These are phyloP conservation scores for Apamea anceps DNA, from an alignment of 2,888 invertebrate genomes.

Conservation along the genomic window DNA sequence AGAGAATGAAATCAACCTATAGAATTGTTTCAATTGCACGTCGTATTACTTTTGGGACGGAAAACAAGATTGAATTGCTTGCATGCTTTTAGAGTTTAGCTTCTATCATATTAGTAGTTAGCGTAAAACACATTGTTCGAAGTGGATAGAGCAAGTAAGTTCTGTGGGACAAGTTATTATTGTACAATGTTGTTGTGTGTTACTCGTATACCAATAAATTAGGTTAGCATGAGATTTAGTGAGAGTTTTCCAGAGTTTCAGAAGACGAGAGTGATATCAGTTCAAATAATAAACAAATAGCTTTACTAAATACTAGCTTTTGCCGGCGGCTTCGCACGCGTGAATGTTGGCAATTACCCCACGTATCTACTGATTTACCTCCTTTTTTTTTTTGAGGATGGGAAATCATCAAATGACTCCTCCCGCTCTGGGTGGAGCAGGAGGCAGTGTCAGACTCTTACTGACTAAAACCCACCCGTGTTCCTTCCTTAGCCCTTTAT, in stretches of 20 bases:
- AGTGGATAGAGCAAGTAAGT: not conserved
- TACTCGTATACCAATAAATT: not conserved
- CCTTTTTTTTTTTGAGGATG: too few species aligned
- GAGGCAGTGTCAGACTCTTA: too few species aligned
- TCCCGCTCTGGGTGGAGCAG: too few species aligned
- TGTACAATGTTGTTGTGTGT: not conserved
- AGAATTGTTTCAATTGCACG: not conserved
- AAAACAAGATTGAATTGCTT: not conserved
- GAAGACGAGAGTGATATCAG: not conserved
- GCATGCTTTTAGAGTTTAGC: not conserved
- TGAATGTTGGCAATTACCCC: too few species aligned
- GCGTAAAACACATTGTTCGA: not conserved
- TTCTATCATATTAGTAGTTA: slow-evolving; percentile 1
- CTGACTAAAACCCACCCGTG: too few species aligned
- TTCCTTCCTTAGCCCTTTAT: too few species aligned
- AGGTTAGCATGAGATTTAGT: not conserved
- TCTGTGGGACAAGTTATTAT: not conserved
- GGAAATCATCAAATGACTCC: too few species aligned
- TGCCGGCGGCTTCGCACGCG: too few species aligned
- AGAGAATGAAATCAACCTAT: too few species aligned
- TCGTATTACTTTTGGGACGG: not conserved
- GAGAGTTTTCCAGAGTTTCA: not conserved
- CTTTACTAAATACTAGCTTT: too few species aligned
- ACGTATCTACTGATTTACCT: too few species aligned
- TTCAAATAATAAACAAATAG: not conserved